These are phyloP conservation scores for Glaucidium brasilianum DNA, from an alignment of 2,113 vertebrate species.

Conservation along the genomic window DNA sequence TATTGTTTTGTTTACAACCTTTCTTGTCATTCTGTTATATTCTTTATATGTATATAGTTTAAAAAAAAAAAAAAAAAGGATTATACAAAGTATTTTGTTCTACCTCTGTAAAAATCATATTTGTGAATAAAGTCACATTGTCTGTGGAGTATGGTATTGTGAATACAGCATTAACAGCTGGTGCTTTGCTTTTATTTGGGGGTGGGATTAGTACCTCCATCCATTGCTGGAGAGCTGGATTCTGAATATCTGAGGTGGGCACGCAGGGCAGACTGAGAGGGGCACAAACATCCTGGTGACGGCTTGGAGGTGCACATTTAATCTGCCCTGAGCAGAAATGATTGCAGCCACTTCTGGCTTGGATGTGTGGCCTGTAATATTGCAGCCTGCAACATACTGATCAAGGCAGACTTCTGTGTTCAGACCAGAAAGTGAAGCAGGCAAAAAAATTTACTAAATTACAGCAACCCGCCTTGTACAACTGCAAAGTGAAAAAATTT, in stretches of 20 bases:
- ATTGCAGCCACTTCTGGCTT: neutral
- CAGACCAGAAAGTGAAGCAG: neutral
- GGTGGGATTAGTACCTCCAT: fast-evolving
- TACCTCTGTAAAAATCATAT: slow-evolving; percentile 77
- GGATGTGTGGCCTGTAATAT: no score
- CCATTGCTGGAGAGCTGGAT: neutral
- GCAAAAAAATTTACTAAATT: neutral
- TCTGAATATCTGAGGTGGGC: neutral
- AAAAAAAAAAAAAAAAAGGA: slow-evolving; percentile 26
- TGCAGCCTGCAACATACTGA: neutral
- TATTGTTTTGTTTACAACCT: slow-evolving; percentile 44
- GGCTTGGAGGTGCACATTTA: neutral
- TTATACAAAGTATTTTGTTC: slow-evolving; percentile 81
- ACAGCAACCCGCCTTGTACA: neutral
- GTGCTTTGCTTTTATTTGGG: slow-evolving; percentile 34
- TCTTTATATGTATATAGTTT: slow-evolving; percentile 72
- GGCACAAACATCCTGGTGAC: neutral
- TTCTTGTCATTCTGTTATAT: slow-evolving; percentile 43
- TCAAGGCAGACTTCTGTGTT: neutral
- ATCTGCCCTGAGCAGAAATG: neutral
- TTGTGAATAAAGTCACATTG: slow-evolving; percentile 83
- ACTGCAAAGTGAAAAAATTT: neutral
- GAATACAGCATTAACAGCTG: slow-evolving; percentile 60
- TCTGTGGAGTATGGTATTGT: slow-evolving; percentile 70
- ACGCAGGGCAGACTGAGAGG: neutral